A percentile compares a stretch with the other conserved stretches of the same genome.
Conservation (phyloP, 2,888 invertebrate genomes). For the Aphidius colemani region DNA sequence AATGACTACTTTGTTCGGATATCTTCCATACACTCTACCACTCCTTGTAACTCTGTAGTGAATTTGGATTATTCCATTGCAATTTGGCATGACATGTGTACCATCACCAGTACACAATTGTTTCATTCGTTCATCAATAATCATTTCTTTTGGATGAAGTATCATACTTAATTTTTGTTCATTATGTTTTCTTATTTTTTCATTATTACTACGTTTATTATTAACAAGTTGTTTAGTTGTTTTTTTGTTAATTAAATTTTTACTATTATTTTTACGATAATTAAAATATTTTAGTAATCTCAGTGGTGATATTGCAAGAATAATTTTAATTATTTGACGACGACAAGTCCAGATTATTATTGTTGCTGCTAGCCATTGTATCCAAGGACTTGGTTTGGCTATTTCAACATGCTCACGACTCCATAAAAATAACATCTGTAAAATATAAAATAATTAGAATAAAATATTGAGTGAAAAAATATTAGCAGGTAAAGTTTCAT, state of each 20-base stretch:
- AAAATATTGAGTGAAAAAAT: background rate
- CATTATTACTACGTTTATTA: slow-evolving; percentile 16
- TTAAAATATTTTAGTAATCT: slow-evolving; percentile 37
- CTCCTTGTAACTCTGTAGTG: slow-evolving; percentile 54
- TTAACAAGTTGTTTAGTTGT: background rate
- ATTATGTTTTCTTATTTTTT: background rate
- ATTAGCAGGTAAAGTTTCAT: background rate
- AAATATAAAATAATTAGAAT: background rate
- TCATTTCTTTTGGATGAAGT: slow-evolving; percentile 40
- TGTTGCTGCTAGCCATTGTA: slow-evolving; percentile 54
- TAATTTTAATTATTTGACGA: slow-evolving; percentile 43
- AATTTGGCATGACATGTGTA: slow-evolving; percentile 38
- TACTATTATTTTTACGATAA: background rate
- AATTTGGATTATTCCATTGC: slow-evolving; percentile 38
- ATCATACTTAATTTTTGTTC: slow-evolving; percentile 28
- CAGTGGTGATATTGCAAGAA: slow-evolving; percentile 46
- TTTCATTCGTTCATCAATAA: slow-evolving; percentile 44
- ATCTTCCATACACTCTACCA: slow-evolving; percentile 55
- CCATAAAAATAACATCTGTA: slow-evolving; percentile 54
- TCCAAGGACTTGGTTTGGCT: slow-evolving; percentile 50
- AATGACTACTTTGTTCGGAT: slow-evolving; percentile 43
- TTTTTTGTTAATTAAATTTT: background rate
- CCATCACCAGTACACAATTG: slow-evolving; percentile 51
- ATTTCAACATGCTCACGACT: slow-evolving; percentile 38
- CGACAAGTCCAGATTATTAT: slow-evolving; percentile 52